These are phyloP conservation scores for Alloscopus bannaensis DNA, from an alignment of 2,888 invertebrate species.

Conservation along the genomic window DNA sequence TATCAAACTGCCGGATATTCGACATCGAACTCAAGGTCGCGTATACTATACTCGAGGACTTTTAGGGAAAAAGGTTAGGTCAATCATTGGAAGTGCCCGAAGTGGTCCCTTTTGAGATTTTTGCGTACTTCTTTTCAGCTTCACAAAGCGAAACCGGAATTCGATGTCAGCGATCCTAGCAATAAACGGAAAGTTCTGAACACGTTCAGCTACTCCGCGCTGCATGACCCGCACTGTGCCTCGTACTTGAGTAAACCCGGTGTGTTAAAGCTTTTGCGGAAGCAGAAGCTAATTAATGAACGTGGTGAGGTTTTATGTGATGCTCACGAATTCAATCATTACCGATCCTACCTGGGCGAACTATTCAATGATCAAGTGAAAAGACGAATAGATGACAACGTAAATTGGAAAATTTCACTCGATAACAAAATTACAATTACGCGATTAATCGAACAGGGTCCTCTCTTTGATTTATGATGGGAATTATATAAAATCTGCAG, in stretches of 20 bases:
- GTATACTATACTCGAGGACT: slow-evolving; percentile 51
- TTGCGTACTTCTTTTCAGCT: slow-evolving; percentile 12
- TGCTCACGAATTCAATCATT: slow-evolving; percentile 46
- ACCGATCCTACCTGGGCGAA: slow-evolving; percentile 35
- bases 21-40: slow-evolving; percentile 11
- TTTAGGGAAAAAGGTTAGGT: slow-evolving; percentile 39
- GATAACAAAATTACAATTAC: not conserved
- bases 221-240: slow-evolving; percentile 53
- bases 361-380: slow-evolving; percentile 43
- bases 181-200: slow-evolving; percentile 32
- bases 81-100: not conserved
- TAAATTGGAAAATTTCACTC: not conserved
- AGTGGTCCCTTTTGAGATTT: too few species aligned
- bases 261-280: slow-evolving; percentile 24
- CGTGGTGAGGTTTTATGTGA: slow-evolving; percentile 48
- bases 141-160: slow-evolving; percentile 26
- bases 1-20: slow-evolving; percentile 47
- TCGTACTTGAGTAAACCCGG: slow-evolving; percentile 24
- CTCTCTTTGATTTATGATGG: too few species aligned
- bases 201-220: slow-evolving; percentile 26
- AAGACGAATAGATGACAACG: slow-evolving; percentile 37
- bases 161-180: slow-evolving; percentile 48
- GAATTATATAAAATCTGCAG: too few species aligned
- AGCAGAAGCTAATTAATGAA: slow-evolving; percentile 38
- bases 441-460: not conserved